These are phyloP conservation scores for Drosophila elegans DNA, from an alignment of 1,140 invertebrate species.

Conservation along the genomic window DNA sequence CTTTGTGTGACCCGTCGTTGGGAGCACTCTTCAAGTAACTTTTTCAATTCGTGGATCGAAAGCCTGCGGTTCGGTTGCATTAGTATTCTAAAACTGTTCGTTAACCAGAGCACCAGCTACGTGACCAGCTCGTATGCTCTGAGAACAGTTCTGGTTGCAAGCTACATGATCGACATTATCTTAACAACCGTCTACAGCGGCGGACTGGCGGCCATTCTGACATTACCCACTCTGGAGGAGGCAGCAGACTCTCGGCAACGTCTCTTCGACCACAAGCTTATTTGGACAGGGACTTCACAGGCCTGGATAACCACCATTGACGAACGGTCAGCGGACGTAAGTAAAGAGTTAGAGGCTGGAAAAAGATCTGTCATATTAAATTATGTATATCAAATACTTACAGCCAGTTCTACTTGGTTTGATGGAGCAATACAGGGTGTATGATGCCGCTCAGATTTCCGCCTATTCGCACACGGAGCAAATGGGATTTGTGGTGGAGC, in stretches of 20 bases:
- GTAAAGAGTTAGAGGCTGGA: neutral
- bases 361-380: no score
- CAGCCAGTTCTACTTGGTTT: slow-evolving; percentile 55
- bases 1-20: slow-evolving; percentile 46
- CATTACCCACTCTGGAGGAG: slow-evolving; percentile 72
- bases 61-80: slow-evolving; percentile 63
- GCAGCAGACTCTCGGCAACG: slow-evolving; percentile 73
- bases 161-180: slow-evolving; percentile 78
- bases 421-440: slow-evolving; percentile 48
- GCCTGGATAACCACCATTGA: slow-evolving; percentile 63
- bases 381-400: neutral
- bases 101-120: slow-evolving; percentile 73
- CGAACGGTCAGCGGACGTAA: slow-evolving; percentile 53
- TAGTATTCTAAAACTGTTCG: slow-evolving; percentile 69
- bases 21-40: slow-evolving; percentile 15
- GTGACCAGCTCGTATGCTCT: slow-evolving; percentile 55
- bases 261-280: slow-evolving; percentile 60
- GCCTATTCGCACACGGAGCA: slow-evolving; percentile 55
- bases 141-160: slow-evolving; percentile 61
- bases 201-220: slow-evolving; percentile 70
- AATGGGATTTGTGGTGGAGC: slow-evolving; percentile 76
- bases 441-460: slow-evolving; percentile 43
- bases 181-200: slow-evolving; percentile 76
- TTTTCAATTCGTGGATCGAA: slow-evolving; percentile 8
- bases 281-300: slow-evolving; percentile 63